Conservation (phyloP, 2,888 invertebrate genomes). For the Stegophylla sp. region DNA sequence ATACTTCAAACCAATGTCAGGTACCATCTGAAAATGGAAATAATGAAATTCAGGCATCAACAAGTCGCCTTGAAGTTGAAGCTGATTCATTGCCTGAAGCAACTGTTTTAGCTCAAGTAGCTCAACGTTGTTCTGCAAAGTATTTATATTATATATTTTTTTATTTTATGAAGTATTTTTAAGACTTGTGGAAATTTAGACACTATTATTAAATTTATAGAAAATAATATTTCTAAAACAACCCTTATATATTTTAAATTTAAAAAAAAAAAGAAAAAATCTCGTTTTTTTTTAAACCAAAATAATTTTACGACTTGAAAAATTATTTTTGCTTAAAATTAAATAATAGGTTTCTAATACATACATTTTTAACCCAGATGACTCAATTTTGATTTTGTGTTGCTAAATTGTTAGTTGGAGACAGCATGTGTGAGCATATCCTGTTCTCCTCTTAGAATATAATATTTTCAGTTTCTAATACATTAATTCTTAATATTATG, state of each 20-base stretch:
- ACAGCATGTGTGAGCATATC: no score
- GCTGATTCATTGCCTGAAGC: constrained; percentile 8
- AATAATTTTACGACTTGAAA: no score
- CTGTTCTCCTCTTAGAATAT: neutral
- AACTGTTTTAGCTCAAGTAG: constrained; percentile 51
- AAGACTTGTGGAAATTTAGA: no score
- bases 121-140: constrained; percentile 41
- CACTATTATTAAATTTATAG: no score
- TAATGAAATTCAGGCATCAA: constrained; percentile 32
- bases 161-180: neutral
- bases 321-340: no score
- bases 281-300: no score
- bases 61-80: constrained; percentile 22
- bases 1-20: constrained; percentile 8
- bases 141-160: constrained; percentile 2
- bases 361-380: no score
- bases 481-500: neutral
- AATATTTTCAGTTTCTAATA: no score
- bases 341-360: no score
- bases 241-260: no score
- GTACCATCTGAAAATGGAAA: constrained; percentile 34
- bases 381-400: neutral
- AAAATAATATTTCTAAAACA: no score
- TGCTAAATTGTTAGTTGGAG: neutral
- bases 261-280: no score